Evolutionary conservation across 1,140 invertebrate species (phyloP).

Genomic region (Drosophila hydei): DNA sequence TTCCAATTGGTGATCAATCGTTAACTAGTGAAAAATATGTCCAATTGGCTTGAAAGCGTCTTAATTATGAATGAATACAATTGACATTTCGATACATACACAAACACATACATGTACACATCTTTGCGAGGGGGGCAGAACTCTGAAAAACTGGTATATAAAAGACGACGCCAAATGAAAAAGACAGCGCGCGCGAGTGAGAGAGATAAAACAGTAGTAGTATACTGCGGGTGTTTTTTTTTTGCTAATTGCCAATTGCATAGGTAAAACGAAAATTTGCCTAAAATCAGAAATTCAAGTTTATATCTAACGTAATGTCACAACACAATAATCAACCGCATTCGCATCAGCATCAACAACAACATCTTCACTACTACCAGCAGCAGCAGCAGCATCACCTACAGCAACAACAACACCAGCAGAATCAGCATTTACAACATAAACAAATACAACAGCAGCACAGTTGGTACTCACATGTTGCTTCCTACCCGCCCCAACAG

Average conservation of each 20-base stretch:
- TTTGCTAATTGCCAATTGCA: conserved; percentile 12
- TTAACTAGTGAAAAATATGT: conserved; percentile 40
- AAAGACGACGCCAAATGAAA: conserved; percentile 76
- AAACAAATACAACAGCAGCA: conserved; percentile 68
- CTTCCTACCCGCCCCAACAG: conserved; percentile 66
- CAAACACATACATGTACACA: conserved; percentile 50
- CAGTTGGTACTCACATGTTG: conserved; percentile 79
- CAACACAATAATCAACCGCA: conserved; percentile 53
- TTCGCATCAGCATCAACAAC: conserved; percentile 44
- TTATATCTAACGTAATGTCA: conserved; percentile 68
- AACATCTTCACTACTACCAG: conserved; percentile 56
- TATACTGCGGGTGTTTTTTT: conserved; percentile 16
- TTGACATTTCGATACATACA: conserved; percentile 79
- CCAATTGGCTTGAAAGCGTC: conserved; percentile 21
- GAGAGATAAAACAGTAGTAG: conserved; percentile 39
- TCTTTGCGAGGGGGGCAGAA: conserved; percentile 48
- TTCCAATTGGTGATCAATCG: conserved; percentile 35
- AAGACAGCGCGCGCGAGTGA: conserved; percentile 58
- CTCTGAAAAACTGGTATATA: conserved; percentile 78
- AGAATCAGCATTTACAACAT: conserved; percentile 56
- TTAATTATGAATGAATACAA: conserved; percentile 50
- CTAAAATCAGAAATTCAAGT: conserved; percentile 40
- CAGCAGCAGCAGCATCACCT: conserved; percentile 55
- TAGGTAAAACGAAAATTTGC: conserved; percentile 30
- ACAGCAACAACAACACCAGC: conserved; percentile 45